Evolutionary conservation across 1,140 invertebrate species (phyloP), one percentile per base, ranked within the genome.

Genomic region (Macrobrachium nipponense): DNA sequence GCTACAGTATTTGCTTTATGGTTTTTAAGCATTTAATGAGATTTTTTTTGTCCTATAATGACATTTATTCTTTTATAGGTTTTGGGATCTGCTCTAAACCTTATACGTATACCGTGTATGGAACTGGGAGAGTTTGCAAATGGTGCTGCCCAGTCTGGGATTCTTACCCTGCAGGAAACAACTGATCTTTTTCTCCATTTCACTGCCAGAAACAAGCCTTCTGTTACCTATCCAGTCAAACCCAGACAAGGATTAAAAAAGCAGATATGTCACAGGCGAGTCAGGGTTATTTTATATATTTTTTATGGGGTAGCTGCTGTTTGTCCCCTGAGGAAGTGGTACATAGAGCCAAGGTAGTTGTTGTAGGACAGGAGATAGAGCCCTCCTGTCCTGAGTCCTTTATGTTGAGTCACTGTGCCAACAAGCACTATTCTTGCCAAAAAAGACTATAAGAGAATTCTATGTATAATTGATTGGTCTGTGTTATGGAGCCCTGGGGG

Each of bases 101-200:
- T 97, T 64, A 95, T 98, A 89, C 94, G 97, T 88, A 95, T 98
- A 89, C 96, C 97, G 11, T 96, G 96, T 12, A 98, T 98, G 97
- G 94, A 94, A 61, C 91, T 98, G 84, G 96, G 97, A 89, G 96
- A 98, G 90, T 98, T 97, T 91, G 96, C 97, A 5, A 97, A 98
- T 90, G 95, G 95, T 88, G 96, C 96, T 17, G 97, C 96, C 23
- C 96, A 97, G 92, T 94, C 95, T 62, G 96, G 96, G 51, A 96
- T 98, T 87, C 92, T 98, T 27, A 97, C 96, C 2, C 94, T 95
- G 88, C 95, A 97, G 92, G 97, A 98, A 91, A 97, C 96, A 10
- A 97, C 97, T 80, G 96, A 97, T 90, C 96, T 97, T 91, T 98
- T 98, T 93, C 93, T 98, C 83, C 94, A 98, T 91, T 92, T 90